Evolutionary conservation across 37 sponge, comb jelly and placozoan species (phyloP).

Genomic region (Dysidea cf. avara): DNA sequence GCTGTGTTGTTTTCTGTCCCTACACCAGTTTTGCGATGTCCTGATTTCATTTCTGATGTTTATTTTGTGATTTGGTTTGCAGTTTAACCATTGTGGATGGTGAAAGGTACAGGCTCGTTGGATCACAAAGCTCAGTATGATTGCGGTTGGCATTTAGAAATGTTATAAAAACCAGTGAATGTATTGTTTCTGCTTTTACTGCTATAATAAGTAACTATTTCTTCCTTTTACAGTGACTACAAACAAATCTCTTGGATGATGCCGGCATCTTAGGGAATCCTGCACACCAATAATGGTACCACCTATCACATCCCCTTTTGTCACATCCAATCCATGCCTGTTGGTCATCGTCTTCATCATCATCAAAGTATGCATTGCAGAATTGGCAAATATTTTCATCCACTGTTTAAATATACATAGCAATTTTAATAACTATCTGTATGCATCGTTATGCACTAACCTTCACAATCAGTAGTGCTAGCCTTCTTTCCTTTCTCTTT

Average conservation of each 20-base stretch:
- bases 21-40: too few species aligned
- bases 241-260: not conserved
- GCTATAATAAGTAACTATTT: too few species aligned
- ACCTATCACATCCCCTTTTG: slow-evolving; percentile 14
- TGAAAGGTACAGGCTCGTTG: too few species aligned
- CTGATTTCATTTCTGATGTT: too few species aligned
- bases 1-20: too few species aligned
- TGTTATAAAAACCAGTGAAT: too few species aligned
- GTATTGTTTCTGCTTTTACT: too few species aligned
- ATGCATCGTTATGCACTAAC: not conserved
- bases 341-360: slow-evolving; percentile 19
- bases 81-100: too few species aligned
- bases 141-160: too few species aligned
- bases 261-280: slow-evolving; percentile 5
- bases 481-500: not conserved
- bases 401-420: not conserved
- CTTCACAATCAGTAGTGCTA: too few species aligned
- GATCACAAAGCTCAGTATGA: too few species aligned
- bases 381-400: slow-evolving; percentile 10
- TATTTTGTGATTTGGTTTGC: too few species aligned
- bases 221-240: not conserved
- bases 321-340: slow-evolving; percentile 34
- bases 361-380: slow-evolving; percentile 16
- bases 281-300: slow-evolving; percentile 43
- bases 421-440: not conserved